These are phyloP conservation scores for Sylvietta virens DNA, from an alignment of 2,113 vertebrate species.

Conservation along the genomic window DNA sequence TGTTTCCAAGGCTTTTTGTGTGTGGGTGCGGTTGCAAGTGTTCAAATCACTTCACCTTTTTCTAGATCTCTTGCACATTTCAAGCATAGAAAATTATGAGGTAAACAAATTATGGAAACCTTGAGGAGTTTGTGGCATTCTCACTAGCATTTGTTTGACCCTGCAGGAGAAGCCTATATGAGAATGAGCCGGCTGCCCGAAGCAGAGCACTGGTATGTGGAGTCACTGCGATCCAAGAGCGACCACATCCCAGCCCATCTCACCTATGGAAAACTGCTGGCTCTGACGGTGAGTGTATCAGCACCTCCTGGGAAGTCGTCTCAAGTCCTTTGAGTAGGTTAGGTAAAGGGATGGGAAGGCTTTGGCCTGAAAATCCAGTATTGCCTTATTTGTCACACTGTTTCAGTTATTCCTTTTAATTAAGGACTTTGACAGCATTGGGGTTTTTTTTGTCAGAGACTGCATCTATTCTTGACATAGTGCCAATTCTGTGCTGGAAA, in stretches of 20 bases:
- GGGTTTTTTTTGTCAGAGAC: not conserved
- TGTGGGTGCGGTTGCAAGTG: not conserved
- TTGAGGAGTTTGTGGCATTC: not conserved
- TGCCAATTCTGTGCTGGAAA: not conserved
- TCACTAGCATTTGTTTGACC: not conserved
- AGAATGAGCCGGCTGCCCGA: slow-evolving; percentile 87
- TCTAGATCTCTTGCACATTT: not conserved
- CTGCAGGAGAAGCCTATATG: slow-evolving; percentile 92
- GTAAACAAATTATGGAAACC: not conserved
- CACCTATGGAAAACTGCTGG: slow-evolving; percentile 93
- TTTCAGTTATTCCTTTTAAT: not conserved
- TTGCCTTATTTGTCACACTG: not conserved
- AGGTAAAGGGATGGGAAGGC: not conserved
- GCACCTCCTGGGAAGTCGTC: not conserved
- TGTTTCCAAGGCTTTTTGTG: not conserved
- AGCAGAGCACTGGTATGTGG: slow-evolving; percentile 91
- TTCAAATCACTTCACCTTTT: not conserved
- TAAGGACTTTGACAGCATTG: not conserved
- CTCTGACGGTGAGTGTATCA: slow-evolving; percentile 82
- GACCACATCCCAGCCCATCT: slow-evolving; percentile 97
- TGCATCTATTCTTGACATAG: not conserved
- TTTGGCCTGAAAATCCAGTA: not conserved
- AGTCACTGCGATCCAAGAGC: slow-evolving; percentile 89
- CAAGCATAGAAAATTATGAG: not conserved
- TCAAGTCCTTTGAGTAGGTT: not conserved